Percentiles rank a stretch among this genome's conserved stretches.
phyloP scores from a whole-genome alignment of 92 coral and sea anemone species.

The Umimayanthus chanpuru region DNA sequence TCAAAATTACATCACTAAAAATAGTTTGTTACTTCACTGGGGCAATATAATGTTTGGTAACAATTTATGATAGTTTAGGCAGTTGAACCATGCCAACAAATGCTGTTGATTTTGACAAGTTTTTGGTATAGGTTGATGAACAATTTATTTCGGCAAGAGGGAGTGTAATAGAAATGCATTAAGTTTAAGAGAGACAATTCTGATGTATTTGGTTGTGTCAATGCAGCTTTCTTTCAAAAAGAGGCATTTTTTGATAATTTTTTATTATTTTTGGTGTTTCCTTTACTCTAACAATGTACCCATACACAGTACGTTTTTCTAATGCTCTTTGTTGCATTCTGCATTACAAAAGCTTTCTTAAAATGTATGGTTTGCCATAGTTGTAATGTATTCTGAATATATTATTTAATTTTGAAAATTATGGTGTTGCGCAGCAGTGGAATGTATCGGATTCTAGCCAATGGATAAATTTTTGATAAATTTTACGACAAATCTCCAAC shows the following conservation, averaged over 20 bases:
- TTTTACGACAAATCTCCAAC: no score
- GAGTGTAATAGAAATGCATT: background rate
- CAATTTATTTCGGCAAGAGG: background rate
- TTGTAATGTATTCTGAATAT: background rate
- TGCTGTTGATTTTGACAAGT: background rate
- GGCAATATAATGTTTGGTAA: slow-evolving; percentile 3
- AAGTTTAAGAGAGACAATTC: slow-evolving; percentile 1
- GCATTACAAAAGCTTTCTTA: background rate
- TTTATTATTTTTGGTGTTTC: background rate
- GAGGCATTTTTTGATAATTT: background rate
- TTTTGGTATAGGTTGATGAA: background rate
- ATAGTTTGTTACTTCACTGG: slow-evolving; percentile 4
- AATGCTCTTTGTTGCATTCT: background rate
- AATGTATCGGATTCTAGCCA: no score
- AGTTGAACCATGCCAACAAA: background rate
- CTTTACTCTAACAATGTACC: background rate
- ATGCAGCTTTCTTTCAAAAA: background rate
- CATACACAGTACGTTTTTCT: background rate
- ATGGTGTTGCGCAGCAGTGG: background rate
- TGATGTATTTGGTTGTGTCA: slow-evolving; percentile 1
- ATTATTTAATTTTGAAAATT: background rate
- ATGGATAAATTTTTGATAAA: no score
- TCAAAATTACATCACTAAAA: slow-evolving; percentile 1
- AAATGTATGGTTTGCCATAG: background rate
- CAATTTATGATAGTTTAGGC: background rate